These are phyloP conservation scores for Creontiades dilutus DNA, from an alignment of 2,888 invertebrate genomes.

Conservation along the genomic window DNA sequence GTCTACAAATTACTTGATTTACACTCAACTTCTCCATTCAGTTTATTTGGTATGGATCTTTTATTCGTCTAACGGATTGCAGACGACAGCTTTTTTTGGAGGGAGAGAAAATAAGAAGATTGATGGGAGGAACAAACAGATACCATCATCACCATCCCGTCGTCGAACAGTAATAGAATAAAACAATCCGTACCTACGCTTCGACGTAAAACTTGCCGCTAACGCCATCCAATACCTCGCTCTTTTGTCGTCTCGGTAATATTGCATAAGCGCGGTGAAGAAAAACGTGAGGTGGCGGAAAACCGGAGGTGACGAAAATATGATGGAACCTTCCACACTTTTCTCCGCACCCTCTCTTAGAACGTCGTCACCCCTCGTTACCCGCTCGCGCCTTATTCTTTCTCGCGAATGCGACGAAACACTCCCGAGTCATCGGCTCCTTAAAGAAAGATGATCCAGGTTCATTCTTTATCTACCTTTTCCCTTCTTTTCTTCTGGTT, in stretches of 20 bases:
- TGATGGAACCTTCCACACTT: background rate
- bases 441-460: constrained; percentile 56
- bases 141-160: too few species aligned
- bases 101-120: too few species aligned
- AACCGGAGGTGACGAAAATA: constrained; percentile 28
- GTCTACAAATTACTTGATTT: too few species aligned
- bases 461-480: constrained; percentile 13
- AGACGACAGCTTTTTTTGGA: too few species aligned
- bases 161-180: background rate
- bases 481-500: background rate
- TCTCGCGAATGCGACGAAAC: constrained; percentile 50
- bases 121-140: too few species aligned
- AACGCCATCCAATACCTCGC: background rate
- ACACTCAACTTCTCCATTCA: too few species aligned
- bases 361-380: constrained; percentile 46
- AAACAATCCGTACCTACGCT: background rate
- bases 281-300: constrained; percentile 1
- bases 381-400: constrained; percentile 1
- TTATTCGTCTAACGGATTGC: too few species aligned
- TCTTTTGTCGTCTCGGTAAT: background rate
- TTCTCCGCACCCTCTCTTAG: background rate
- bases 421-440: constrained; percentile 55
- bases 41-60: too few species aligned
- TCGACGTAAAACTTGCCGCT: background rate
- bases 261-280: background rate